These are phyloP conservation scores for Loriculus beryllinus DNA, from an alignment of 2,797 vertebrate genomes.

Conservation along the genomic window DNA sequence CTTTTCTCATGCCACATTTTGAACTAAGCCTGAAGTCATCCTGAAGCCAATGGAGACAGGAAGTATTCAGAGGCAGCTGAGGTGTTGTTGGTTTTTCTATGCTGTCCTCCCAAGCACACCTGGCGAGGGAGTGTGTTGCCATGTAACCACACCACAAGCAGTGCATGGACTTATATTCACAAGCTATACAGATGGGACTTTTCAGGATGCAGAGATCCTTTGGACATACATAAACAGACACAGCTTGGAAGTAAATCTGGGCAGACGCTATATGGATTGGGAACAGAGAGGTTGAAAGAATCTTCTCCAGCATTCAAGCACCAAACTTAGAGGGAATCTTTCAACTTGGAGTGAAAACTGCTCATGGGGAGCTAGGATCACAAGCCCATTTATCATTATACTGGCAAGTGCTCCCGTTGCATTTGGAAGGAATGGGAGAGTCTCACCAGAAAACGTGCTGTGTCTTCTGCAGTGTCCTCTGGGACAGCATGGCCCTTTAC, in stretches of 20 bases:
- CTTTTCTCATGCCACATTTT: neutral
- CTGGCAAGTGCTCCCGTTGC: constrained; percentile 1
- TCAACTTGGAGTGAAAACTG: neutral
- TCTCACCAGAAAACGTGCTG: neutral
- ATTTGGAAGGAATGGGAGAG: neutral
- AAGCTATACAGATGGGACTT: accelerated
- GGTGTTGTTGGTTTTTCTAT: neutral
- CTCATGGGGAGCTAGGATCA: neutral
- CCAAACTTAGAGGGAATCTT: neutral
- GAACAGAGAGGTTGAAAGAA: neutral
- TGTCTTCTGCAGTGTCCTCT: constrained; percentile 26
- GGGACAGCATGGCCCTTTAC: neutral
- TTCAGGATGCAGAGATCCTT: neutral
- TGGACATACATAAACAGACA: too few relatives aligned
- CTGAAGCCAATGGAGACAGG: neutral
- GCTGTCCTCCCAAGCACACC: accelerated
- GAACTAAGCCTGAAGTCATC: neutral
- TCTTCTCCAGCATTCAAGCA: neutral
- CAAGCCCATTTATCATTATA: constrained; percentile 6
- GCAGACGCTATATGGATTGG: accelerated
- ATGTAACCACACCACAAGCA: neutral
- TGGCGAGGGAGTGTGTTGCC: accelerated
- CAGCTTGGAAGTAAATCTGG: neutral
- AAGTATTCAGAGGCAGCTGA: neutral
- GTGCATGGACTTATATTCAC: accelerated